Base-by-base conservation (phyloP, 2,888 invertebrate species). In the Elegia similella region DNA sequence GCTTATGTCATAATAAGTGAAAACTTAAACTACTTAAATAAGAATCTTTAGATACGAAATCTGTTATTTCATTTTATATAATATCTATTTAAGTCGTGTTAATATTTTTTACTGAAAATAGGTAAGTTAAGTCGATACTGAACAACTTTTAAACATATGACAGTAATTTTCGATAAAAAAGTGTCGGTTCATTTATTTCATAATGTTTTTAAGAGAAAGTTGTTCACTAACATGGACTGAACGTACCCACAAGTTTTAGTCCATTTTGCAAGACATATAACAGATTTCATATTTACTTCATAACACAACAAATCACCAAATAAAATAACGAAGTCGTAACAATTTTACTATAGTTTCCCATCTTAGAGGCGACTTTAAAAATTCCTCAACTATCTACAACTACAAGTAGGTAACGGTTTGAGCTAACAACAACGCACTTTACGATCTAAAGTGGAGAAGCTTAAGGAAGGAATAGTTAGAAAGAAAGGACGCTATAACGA, bases 361-460 rank as follows among this genome's bases (percentile, higher is more conserved):
- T 42, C 47, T 43, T 34, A 52, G 32, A 43, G 53, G 50, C 34
- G 55, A 52, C 32, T 53, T 58, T 42, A 59, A 62, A 59, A 58
- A 52, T 52, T 47, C 23, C 44, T 52, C 46, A 38, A 59, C 55
- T 59, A 46, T 46, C 52, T 62, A 61, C 17, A 50, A 56, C 59
- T 62, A 54, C 42, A 61, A 61, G 46, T 60, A 62, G 61, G 60
- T 64, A 61, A 62, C 61, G 55, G 57, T 52, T 64, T 64, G 64
- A 62, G 62, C 64, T 61, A 58, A 42, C 47, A 42, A 53, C 54
- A 61, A 59, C 59, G 58, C 61, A 63, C 57, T 56, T 56, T 43
- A 56, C 34, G 8, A 29, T 56, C 42, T 57, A 56, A 48, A 55
- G 16, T 42, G 48, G 58, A 58, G 59, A 58, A 59, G 59, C 60